Percentiles rank a stretch among this genome's conserved stretches.
Conservation (phyloP, 2,888 invertebrate species). For the Busseola fusca region DNA sequence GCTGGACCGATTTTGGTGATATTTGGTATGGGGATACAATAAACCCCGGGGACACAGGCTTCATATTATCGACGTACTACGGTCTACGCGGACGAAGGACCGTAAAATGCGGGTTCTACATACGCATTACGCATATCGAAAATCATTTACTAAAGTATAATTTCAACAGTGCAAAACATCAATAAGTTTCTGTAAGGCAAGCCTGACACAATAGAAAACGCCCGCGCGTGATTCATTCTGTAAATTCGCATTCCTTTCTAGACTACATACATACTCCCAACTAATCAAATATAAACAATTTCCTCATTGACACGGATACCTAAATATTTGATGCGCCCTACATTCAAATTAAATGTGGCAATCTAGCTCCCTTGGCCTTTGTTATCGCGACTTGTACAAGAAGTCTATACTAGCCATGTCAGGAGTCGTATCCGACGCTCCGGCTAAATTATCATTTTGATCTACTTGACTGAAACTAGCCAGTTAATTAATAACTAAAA, state of each 20-base stretch:
- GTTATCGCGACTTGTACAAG: slow-evolving; percentile 49
- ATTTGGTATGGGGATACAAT: too few relatives aligned
- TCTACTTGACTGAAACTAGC: slow-evolving; percentile 31
- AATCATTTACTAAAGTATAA: slow-evolving; percentile 7
- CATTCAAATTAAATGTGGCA: slow-evolving; percentile 49
- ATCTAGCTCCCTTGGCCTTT: slow-evolving; percentile 56
- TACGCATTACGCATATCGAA: background rate
- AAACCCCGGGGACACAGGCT: background rate
- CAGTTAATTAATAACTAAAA: slow-evolving; percentile 17
- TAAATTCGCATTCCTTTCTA: slow-evolving; percentile 14
- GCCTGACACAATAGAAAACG: background rate
- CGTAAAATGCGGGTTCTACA: background rate
- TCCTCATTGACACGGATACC: slow-evolving; percentile 49
- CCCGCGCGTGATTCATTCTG: slow-evolving; percentile 2
- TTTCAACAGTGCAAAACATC: slow-evolving; percentile 1
- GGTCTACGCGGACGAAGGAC: background rate
- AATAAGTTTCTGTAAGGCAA: slow-evolving; percentile 13
- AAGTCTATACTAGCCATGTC: slow-evolving; percentile 21
- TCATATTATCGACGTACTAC: background rate
- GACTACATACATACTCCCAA: background rate
- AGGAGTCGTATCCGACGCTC: slow-evolving; percentile 31
- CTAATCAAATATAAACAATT: slow-evolving; percentile 27
- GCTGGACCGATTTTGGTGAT: too few relatives aligned
- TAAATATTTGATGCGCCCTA: slow-evolving; percentile 50
- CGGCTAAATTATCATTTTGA: slow-evolving; percentile 44